A percentile compares a stretch with the other conserved stretches of the same genome.
Conservation (phyloP, 2,113 vertebrate species). For the Zeus faber region DNA sequence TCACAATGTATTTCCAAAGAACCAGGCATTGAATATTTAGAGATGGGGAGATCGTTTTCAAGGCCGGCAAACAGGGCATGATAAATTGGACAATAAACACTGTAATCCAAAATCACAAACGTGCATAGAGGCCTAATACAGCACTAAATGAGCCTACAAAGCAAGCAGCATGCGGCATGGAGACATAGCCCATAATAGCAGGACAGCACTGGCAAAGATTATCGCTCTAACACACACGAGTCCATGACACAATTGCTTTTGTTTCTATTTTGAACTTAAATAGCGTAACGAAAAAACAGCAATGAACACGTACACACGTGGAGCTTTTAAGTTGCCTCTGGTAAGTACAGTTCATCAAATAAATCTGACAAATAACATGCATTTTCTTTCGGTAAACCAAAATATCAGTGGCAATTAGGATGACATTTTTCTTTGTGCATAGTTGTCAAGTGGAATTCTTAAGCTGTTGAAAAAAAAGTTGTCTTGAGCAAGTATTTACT, state of each 20-base stretch:
- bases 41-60: constrained; percentile 59
- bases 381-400: too few relatives aligned
- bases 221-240: constrained; percentile 30
- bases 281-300: not conserved
- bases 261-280: constrained; percentile 35
- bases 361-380: too few relatives aligned
- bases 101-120: constrained; percentile 64
- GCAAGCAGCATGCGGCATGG: constrained; percentile 26
- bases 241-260: constrained; percentile 36
- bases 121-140: constrained; percentile 47
- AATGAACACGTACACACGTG: not conserved
- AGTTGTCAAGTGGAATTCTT: too few relatives aligned
- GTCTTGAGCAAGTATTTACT: too few relatives aligned
- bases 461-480: too few relatives aligned
- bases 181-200: constrained; percentile 18
- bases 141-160: constrained; percentile 41
- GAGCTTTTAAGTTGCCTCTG: too few relatives aligned
- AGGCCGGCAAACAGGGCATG: constrained; percentile 60
- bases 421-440: too few relatives aligned
- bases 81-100: constrained; percentile 76
- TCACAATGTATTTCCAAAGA: constrained; percentile 53
- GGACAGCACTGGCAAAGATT: constrained; percentile 15
- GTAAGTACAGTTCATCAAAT: too few relatives aligned
- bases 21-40: constrained; percentile 55
- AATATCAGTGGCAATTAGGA: too few relatives aligned